phyloP scores from a whole-genome alignment of 2,113 vertebrate genomes.

The Chinchilla lanigera region DNA sequence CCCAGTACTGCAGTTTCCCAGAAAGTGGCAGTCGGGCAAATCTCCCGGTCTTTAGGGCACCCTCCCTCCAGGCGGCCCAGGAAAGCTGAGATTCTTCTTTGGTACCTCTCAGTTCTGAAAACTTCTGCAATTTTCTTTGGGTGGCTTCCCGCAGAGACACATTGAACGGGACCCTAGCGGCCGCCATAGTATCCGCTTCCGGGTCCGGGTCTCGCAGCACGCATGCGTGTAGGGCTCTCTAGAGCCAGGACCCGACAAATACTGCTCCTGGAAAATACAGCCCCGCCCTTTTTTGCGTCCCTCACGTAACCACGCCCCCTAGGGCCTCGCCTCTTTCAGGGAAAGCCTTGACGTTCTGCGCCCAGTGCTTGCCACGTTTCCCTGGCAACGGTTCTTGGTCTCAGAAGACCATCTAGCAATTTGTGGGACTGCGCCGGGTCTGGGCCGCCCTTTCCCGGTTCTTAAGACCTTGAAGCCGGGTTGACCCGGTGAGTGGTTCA shows the following conservation, averaged over 20 bases:
- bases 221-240: background rate
- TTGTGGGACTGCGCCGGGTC: background rate
- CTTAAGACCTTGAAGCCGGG: background rate
- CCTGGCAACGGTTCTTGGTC: constrained; percentile 36
- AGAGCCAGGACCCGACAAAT: accelerated
- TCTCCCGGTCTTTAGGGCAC: background rate
- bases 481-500: constrained; percentile 57
- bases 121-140: constrained; percentile 85
- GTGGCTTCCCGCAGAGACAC: constrained; percentile 77
- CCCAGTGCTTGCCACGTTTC: accelerated
- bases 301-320: background rate
- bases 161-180: accelerated
- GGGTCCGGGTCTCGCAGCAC: accelerated
- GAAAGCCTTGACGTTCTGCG: accelerated
- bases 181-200: background rate
- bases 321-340: accelerated
- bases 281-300: constrained; percentile 18
- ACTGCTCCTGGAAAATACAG: background rate
- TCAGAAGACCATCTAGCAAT: background rate
- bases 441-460: background rate
- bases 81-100: background rate
- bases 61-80: background rate
- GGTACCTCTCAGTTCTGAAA: constrained; percentile 86
- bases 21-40: background rate
- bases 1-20: background rate